phyloP scores from a whole-genome alignment of 2,797 vertebrate genomes.

The Etheostoma perlongum region DNA sequence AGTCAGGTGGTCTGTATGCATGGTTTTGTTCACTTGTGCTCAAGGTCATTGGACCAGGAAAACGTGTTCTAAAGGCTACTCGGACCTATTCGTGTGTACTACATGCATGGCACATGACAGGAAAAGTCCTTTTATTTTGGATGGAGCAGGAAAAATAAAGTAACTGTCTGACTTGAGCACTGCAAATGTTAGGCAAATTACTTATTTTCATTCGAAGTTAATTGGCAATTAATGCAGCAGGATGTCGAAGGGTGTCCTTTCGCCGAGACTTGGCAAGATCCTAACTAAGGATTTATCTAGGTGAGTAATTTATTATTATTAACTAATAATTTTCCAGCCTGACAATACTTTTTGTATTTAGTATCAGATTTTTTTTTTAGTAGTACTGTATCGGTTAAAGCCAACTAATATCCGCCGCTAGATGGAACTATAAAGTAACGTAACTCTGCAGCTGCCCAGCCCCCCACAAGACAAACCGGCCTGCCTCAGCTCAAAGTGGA shows the following conservation, averaged over 20 bases:
- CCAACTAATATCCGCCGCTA: constrained; percentile 18
- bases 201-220: no score
- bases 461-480: constrained; percentile 75
- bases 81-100: no score
- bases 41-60: no score
- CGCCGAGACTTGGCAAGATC: no score
- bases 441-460: constrained; percentile 65
- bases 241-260: no score
- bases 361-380: no score
- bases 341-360: no score
- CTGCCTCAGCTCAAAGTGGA: constrained; percentile 70
- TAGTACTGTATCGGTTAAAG: background rate
- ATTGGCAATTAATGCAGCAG: no score
- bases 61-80: no score
- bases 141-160: background rate
- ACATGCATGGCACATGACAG: background rate
- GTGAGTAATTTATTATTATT: no score
- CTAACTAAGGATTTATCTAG: no score
- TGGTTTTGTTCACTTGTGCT: background rate
- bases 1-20: background rate
- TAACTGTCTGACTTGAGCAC: background rate
- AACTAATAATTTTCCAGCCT: no score
- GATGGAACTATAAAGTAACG: constrained; percentile 54
- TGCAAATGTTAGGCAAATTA: background rate
- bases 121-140: background rate